Evolutionary conservation across 2,113 vertebrate genomes (phyloP).

Genomic region (Seriola dumerili): DNA sequence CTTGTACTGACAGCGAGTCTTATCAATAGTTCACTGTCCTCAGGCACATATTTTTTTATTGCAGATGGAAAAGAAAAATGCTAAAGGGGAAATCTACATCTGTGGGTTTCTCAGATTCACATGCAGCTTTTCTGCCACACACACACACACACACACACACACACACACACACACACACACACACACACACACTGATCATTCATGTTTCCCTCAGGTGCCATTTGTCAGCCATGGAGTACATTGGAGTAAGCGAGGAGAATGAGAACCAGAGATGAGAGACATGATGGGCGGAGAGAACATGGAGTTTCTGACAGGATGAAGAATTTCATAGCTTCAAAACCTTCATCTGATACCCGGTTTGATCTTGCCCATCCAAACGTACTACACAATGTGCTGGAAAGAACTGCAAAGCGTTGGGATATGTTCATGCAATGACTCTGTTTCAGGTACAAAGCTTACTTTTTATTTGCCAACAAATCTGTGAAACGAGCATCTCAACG

Average conservation of each 20-base stretch:
- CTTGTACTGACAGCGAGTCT: background rate
- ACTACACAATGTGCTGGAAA: background rate
- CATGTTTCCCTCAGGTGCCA: background rate
- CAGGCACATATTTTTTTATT: constrained; percentile 8
- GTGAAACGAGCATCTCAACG: constrained; percentile 28
- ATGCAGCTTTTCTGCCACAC: background rate
- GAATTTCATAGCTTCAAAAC: background rate
- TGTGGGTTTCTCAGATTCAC: background rate
- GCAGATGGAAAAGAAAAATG: background rate
- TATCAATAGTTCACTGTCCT: constrained; percentile 1
- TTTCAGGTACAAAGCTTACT: constrained; percentile 25
- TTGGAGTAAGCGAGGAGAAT: background rate
- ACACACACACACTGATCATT: background rate
- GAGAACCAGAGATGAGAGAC: background rate
- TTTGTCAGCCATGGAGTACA: background rate
- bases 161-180: too few species aligned
- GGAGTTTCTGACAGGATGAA: background rate
- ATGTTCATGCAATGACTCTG: background rate
- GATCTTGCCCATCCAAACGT: background rate
- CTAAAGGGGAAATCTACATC: constrained; percentile 14
- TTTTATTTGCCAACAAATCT: constrained; percentile 32
- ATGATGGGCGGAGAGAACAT: background rate
- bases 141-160: background rate
- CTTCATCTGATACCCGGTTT: constrained; percentile 8
- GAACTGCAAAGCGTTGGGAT: background rate